Base-by-base conservation (phyloP, 2,888 invertebrate genomes). In the Ornithoptera alexandrae region DNA sequence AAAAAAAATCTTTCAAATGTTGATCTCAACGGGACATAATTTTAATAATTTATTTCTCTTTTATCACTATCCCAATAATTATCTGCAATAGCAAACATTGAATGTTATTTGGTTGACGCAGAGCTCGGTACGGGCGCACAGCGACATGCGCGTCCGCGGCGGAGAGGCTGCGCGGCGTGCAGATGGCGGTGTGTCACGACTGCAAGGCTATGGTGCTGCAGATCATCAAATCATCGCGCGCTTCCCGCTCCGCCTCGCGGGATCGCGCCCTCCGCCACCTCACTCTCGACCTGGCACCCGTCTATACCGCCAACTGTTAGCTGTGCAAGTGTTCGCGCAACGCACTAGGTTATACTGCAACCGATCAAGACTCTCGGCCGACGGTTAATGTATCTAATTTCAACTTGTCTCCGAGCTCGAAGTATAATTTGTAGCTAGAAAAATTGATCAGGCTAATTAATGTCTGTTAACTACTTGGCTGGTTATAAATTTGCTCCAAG, bases 191-290 rank as follows among this genome's bases (percentile, higher is more conserved):
- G 63, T 98, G 98, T 85, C 96, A 97, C 86, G 98, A 98, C 93
- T 98, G 98, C 93, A 97, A 97, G 85, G 96, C 97, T 72, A 97
- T 98, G 96, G 97, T 98, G 71, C 94, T 97, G 78, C 97, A 98
- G 92, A 98, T 98, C 84, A 98, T 98, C 84, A 96, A 97, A 88
- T 97, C 97, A 30, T 97, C 97, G 75, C 95, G 96, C 84, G 96
- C 96, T 71, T 96, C 96, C 73, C 95, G 97, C 79, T 95, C 97
- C 71, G 96, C 96, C 70, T 96, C 96, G 71, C 94, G 97, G 77
- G 97, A 96, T 93, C 95, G 96, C 84, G 96, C 96, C 75, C 93
- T 97, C 75, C 94, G 96, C 72, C 96, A 95, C 87, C 94, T 97
- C 80, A 97, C 97, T 58, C 94, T 97, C 62, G 96, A 97, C 90